phyloP scores from a whole-genome alignment of 2,888 invertebrate species.

The Alloscopus bannaensis region DNA sequence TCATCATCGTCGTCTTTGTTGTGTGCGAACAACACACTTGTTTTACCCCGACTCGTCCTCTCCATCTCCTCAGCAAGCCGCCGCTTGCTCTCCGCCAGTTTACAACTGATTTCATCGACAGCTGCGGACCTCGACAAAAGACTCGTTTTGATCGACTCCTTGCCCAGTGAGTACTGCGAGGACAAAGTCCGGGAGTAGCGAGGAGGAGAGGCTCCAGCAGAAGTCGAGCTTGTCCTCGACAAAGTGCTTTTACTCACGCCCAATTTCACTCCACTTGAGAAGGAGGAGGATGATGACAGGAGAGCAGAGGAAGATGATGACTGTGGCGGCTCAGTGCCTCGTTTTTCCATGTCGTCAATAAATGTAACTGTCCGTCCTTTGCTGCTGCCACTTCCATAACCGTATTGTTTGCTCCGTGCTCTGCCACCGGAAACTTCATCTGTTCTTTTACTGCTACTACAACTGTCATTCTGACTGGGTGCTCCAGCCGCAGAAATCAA shows the following conservation, averaged over 20 bases:
- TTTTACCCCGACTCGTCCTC: neutral
- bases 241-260: slow-evolving; percentile 68
- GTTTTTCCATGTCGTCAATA: slow-evolving; percentile 57
- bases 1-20: slow-evolving; percentile 10
- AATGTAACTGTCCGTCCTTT: slow-evolving; percentile 61
- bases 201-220: neutral
- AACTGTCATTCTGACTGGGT: slow-evolving; percentile 82
- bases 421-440: slow-evolving; percentile 56
- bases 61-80: slow-evolving; percentile 8
- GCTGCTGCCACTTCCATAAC: slow-evolving; percentile 29
- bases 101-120: slow-evolving; percentile 51
- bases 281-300: slow-evolving; percentile 41
- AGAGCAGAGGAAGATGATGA: slow-evolving; percentile 48
- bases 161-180: slow-evolving; percentile 67
- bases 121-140: slow-evolving; percentile 57
- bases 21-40: neutral
- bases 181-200: slow-evolving; percentile 27
- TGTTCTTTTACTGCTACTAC: slow-evolving; percentile 20
- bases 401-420: slow-evolving; percentile 34
- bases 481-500: slow-evolving; percentile 80
- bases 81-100: slow-evolving; percentile 52
- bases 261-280: slow-evolving; percentile 63
- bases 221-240: slow-evolving; percentile 15
- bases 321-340: slow-evolving; percentile 22
- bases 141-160: slow-evolving; percentile 60